These are phyloP conservation scores for Thunnus maccoyii DNA, from an alignment of 2,113 vertebrate species.

Conservation along the genomic window DNA sequence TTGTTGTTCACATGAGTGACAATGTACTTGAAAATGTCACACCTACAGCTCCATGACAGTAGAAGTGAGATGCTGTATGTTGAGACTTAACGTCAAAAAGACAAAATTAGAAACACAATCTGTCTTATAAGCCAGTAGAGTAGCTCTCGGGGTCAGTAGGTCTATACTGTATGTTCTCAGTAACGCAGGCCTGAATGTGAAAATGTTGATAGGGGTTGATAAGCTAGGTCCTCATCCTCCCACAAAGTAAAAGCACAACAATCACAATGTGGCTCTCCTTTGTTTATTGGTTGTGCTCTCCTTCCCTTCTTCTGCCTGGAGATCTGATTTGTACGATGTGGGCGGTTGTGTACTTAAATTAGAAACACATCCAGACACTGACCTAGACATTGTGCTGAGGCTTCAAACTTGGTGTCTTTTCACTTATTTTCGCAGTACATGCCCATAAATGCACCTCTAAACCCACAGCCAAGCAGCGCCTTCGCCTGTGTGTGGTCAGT, in stretches of 20 bases:
- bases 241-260: neutral
- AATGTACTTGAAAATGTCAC: neutral
- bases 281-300: constrained; percentile 8
- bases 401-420: constrained; percentile 37
- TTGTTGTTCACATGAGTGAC: neutral
- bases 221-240: constrained; percentile 12
- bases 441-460: constrained; percentile 17
- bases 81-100: no score
- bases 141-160: no score
- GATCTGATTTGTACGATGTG: constrained; percentile 12
- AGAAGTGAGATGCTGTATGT: neutral
- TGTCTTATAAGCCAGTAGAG: no score
- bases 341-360: constrained; percentile 13
- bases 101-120: no score
- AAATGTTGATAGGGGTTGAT: neutral
- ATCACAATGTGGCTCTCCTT: neutral
- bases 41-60: neutral
- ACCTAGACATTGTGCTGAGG: constrained; percentile 28
- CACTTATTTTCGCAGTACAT: neutral
- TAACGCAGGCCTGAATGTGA: no score
- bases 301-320: constrained; percentile 12
- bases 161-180: neutral
- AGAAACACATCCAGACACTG: constrained; percentile 33
- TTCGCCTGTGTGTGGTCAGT: constrained; percentile 48
- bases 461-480: neutral